These are phyloP conservation scores for Chaetops frenatus DNA, from an alignment of 2,113 vertebrate species.

Conservation along the genomic window DNA sequence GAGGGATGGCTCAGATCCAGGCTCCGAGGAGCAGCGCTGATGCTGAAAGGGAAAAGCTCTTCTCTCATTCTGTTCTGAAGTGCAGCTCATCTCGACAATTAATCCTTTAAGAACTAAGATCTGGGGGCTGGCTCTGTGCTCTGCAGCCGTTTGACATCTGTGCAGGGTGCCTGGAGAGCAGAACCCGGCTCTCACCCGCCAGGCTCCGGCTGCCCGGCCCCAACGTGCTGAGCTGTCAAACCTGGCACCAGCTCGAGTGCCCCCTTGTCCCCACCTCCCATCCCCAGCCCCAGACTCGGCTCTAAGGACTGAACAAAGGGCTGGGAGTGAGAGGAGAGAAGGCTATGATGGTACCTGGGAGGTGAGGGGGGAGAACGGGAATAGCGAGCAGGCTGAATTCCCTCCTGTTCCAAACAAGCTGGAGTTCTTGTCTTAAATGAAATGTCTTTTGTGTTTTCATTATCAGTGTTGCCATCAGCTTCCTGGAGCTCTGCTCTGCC, in stretches of 20 bases:
- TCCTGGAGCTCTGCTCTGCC: background rate
- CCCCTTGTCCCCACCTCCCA: background rate
- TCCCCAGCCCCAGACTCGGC: background rate
- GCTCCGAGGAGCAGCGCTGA: background rate
- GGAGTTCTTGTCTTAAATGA: background rate
- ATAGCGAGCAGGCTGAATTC: background rate
- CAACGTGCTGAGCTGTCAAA: background rate
- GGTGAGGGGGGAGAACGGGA: background rate
- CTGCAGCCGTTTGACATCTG: background rate
- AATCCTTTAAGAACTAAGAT: conserved; percentile 37
- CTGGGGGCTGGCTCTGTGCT: background rate
- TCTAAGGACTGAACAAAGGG: background rate
- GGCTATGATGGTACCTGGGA: background rate
- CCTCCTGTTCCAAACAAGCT: background rate
- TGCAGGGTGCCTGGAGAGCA: background rate
- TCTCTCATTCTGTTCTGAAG: background rate
- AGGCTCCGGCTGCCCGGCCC: background rate
- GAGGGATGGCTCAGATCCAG: conserved; percentile 50
- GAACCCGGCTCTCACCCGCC: background rate
- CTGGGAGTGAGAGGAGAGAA: background rate
- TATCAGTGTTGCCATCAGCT: background rate
- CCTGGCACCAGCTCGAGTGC: background rate
- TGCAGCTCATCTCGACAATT: conserved; percentile 9
- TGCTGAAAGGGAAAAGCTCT: background rate
- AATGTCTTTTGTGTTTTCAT: background rate